Evolutionary conservation across 2,888 invertebrate genomes (phyloP).

Genomic region (Pristionchus japonicus): DNA sequence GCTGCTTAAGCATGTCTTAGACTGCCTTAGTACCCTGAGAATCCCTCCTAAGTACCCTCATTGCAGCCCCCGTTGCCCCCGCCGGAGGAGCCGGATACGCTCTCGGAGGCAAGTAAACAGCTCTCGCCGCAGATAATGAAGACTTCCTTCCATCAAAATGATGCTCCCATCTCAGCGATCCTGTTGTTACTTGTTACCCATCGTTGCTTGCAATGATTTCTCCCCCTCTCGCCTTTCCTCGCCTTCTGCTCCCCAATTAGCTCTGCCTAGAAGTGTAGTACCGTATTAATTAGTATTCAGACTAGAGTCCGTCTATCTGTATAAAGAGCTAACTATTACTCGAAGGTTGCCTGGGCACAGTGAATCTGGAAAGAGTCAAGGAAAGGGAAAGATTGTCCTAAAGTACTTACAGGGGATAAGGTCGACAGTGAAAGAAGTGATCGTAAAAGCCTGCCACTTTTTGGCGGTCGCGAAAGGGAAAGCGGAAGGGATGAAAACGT

Average conservation of each 20-base stretch:
- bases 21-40: neutral
- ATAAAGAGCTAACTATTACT: constrained; percentile 35
- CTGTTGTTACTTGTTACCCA: constrained; percentile 29
- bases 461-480: neutral
- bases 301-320: constrained; percentile 35
- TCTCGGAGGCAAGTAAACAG: constrained; percentile 33
- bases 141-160: neutral
- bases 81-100: constrained; percentile 13
- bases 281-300: constrained; percentile 6
- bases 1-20: no score
- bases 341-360: neutral
- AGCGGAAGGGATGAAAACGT: neutral
- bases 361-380: neutral
- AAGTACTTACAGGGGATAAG: neutral
- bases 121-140: neutral
- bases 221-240: neutral
- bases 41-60: neutral
- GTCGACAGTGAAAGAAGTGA: neutral
- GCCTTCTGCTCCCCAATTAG: no score
- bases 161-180: constrained; percentile 16
- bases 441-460: constrained; percentile 5
- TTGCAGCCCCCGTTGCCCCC: neutral
- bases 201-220: constrained; percentile 31
- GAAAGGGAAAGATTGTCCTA: neutral
- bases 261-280: constrained; percentile 34